These are phyloP conservation scores for Capitella teleta DNA, from an alignment of 1,140 invertebrate genomes.

Conservation along the genomic window DNA sequence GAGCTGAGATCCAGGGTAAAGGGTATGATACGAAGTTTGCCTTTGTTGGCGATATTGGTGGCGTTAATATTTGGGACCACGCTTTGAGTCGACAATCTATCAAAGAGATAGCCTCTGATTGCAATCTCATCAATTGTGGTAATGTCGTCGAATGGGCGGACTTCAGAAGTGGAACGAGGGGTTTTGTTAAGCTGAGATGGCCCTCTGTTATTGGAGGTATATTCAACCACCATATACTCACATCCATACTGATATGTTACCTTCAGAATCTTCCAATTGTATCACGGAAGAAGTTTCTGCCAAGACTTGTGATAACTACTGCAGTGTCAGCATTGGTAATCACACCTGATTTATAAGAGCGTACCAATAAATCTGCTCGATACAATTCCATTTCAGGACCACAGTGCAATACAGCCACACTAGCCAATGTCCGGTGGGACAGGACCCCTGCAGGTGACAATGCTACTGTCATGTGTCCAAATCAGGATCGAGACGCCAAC, in stretches of 20 bases:
- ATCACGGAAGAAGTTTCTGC: no score
- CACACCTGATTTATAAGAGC: no score
- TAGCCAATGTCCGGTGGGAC: slow-evolving; percentile 34
- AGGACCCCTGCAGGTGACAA: slow-evolving; percentile 25
- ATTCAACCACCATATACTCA: no score
- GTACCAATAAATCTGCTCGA: no score
- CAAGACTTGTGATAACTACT: no score
- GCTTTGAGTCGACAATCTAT: slow-evolving; percentile 20
- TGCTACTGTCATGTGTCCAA: slow-evolving; percentile 26
- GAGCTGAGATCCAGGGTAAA: slow-evolving; percentile 1
- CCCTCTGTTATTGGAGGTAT: slow-evolving; percentile 38
- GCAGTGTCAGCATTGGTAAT: no score
- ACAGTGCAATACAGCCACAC: slow-evolving; percentile 13
- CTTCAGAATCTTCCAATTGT: no score
- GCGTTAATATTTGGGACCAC: slow-evolving; percentile 39
- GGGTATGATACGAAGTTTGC: slow-evolving; percentile 4
- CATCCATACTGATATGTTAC: no score
- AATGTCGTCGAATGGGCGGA: slow-evolving; percentile 41
- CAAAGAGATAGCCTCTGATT: slow-evolving; percentile 20
- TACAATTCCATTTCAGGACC: background rate
- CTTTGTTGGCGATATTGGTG: slow-evolving; percentile 33
- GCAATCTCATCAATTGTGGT: slow-evolving; percentile 37
- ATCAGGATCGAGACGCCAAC: background rate
- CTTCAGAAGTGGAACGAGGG: slow-evolving; percentile 38
- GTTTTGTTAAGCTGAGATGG: slow-evolving; percentile 38